Evolutionary conservation across 1,140 invertebrate species (phyloP), one percentile per base, ranked within the genome.

Genomic region (Vollenhovia emeryi): DNA sequence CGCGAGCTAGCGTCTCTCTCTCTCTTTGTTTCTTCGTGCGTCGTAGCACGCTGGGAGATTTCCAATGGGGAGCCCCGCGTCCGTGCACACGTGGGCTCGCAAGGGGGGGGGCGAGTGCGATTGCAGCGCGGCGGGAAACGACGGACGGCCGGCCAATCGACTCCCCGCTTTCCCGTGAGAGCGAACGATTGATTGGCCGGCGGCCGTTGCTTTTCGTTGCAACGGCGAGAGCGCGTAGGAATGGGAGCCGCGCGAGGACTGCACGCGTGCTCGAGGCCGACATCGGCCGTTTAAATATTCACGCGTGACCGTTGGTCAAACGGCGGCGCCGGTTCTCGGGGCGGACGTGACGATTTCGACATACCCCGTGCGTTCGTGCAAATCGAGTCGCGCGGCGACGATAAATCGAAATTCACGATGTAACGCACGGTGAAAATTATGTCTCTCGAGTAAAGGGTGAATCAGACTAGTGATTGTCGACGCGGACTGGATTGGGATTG

Each of bases 11-110:
- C n/a, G n/a, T n/a, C n/a, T n/a, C n/a, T n/a, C n/a, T n/a, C n/a
- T n/a, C n/a, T 52, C 24, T n/a, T 5, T n/a, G 0, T 52, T 18
- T 21, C 13, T 18, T 43, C 55, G 59, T 50, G 59, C 57, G 57
- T 66, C 57, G 50, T 57, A 74, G 7, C 18, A 64, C 24, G 40
- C 30, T 64, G 36, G 36, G 62, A 76, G 74, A 43, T 43, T 62
- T 76, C 36, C 57, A 27, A 62, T 30, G 24, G 33, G 40, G 21
- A n/a, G n/a, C n/a, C n/a, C n/a, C n/a, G 48, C 24, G 18, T 5
- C n/a, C 36, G 6, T 6, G 62, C 36, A 43, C 62, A 66, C 36
- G 62, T 66, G 62, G 62, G 36, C 43, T 64, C 60, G 33, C 13
- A 2, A 33, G 30, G 15, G 27, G 18, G 21, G 11, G 2, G 13